Evolutionary conservation across 2,113 vertebrate genomes (phyloP).

Genomic region (Carassius carassius): DNA sequence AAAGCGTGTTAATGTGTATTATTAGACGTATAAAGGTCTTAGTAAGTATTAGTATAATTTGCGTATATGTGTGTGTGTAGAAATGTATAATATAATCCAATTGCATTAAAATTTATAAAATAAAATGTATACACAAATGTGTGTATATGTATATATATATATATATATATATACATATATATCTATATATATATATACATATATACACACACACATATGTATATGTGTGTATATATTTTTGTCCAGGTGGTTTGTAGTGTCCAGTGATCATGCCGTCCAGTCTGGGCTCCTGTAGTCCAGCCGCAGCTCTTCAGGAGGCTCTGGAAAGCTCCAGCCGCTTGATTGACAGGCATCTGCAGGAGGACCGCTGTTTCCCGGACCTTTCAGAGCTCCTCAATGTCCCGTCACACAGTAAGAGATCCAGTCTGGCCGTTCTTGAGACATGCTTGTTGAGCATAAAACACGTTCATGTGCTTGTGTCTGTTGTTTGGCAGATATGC

Average conservation of each 20-base stretch:
- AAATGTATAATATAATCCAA: too few relatives aligned
- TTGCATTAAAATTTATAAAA: too few relatives aligned
- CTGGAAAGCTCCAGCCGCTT: constrained; percentile 85
- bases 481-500: constrained; percentile 78
- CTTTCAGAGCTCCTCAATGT: constrained; percentile 89
- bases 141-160: too few relatives aligned
- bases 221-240: too few relatives aligned
- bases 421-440: not conserved
- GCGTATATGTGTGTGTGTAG: too few relatives aligned
- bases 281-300: constrained; percentile 71
- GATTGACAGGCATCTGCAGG: constrained; percentile 88
- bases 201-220: too few relatives aligned
- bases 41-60: too few relatives aligned
- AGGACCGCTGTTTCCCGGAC: constrained; percentile 90
- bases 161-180: too few relatives aligned
- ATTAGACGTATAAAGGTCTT: too few relatives aligned
- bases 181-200: too few relatives aligned
- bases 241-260: not conserved
- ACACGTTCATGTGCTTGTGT: not conserved
- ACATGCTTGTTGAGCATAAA: not conserved
- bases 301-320: constrained; percentile 79
- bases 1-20: too few relatives aligned
- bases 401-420: constrained; percentile 83
- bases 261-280: constrained; percentile 79
- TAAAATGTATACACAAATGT: too few relatives aligned